Evolutionary conservation across 2,888 invertebrate species (phyloP), one percentile per base, ranked within the genome.

Genomic region (Sphaerophoria taeniata): DNA sequence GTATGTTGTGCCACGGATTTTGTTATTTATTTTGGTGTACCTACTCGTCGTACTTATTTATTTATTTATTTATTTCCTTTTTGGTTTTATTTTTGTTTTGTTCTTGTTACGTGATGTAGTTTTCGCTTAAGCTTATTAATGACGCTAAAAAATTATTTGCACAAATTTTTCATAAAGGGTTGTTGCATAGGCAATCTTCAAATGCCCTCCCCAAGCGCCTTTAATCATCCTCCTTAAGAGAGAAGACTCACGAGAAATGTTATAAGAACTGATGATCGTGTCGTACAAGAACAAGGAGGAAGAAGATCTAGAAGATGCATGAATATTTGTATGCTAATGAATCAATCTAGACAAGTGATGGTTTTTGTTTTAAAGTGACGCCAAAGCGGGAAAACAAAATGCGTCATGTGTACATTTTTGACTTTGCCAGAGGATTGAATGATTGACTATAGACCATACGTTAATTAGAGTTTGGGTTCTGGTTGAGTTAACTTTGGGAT

Each of bases 41-140:
- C 24, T 24, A 24, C 24, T 24, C 24, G 24, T 24, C 24, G 24
- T 24, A 24, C 24, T 24, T 24, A 24, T 24, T 24, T n/a, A n/a
- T n/a, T 72, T 81, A 78, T 78, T 82, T 71, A 74, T 78, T 77
- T 70, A 53, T 72, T 56, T 72, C 14, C 36, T 43, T 81, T 81
- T 24, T 65, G 53, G 67, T 69, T 61, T 80, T 74, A 56, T 61
- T 69, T 72, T 70, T 79, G 36, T 61, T 39, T 58, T 14, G 16
- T 45, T 60, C 33, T 14, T 43, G 78, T 86, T 78, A 82, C 49
- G 73, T 82, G 77, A 82, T 67, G 77, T 76, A 56, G 70, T 71
- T 86, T 72, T 86, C 76, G 81, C 77, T 74, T 86, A 86, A 86
- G 86, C 86, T 86, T 82, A 81, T 86, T 86, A 86, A 86, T 86